A percentile compares a stretch with the other conserved stretches of the same genome.
phyloP scores from a whole-genome alignment of 2,797 vertebrate species.

The Manis pentadactyla region DNA sequence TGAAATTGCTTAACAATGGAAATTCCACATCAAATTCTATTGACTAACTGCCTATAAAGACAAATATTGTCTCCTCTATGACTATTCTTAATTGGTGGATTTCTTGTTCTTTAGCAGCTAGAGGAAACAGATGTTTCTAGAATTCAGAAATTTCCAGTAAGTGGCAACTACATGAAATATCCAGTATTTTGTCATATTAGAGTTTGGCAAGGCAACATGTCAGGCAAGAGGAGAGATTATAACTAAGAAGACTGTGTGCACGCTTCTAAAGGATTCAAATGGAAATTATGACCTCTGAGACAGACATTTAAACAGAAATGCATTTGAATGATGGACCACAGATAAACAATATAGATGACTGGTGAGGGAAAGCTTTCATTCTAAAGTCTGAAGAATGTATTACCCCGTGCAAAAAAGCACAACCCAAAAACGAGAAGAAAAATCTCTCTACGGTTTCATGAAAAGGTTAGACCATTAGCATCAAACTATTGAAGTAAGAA shows the following conservation, averaged over 20 bases:
- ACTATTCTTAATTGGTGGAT: not conserved
- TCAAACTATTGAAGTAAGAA: not conserved
- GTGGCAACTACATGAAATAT: conserved; percentile 6
- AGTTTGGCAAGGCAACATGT: conserved; percentile 17
- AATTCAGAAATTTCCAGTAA: conserved; percentile 37
- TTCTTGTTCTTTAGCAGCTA: not conserved
- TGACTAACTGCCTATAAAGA: conserved; percentile 10
- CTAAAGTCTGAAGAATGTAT: not conserved
- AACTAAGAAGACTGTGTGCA: not conserved
- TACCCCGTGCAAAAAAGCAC: not conserved
- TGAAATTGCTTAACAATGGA: not conserved
- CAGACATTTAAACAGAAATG: not conserved
- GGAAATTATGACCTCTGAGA: not conserved
- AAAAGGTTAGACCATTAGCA: not conserved
- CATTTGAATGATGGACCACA: not conserved
- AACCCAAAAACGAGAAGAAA: not conserved
- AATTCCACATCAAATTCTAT: conserved; percentile 30
- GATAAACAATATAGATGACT: not conserved
- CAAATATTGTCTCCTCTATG: not conserved
- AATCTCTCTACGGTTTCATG: not conserved
- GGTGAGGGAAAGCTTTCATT: not conserved
- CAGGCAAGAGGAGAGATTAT: not conserved
- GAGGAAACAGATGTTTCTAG: conserved; percentile 20
- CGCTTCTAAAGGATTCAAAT: conserved; percentile 22
- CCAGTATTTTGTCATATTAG: conserved; percentile 31